These are phyloP conservation scores for Orthonyx spaldingii DNA, from an alignment of 2,113 vertebrate species.

Conservation along the genomic window DNA sequence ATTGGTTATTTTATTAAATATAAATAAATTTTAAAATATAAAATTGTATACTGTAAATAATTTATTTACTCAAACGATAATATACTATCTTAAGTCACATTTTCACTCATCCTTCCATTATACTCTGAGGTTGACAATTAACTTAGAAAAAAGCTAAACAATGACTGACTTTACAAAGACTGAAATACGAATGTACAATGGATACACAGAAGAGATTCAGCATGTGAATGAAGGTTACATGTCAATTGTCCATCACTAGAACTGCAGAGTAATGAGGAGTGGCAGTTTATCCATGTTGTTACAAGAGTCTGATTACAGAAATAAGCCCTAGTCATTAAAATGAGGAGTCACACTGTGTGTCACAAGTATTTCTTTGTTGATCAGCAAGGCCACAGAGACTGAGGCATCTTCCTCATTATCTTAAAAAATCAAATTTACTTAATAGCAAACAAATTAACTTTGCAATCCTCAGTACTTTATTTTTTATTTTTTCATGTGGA, in stretches of 20 bases:
- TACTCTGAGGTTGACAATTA: neutral
- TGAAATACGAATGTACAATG: neutral
- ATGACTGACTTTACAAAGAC: neutral
- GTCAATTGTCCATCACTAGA: neutral
- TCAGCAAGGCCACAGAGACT: neutral
- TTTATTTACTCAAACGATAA: neutral
- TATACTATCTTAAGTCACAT: neutral
- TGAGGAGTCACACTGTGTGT: neutral
- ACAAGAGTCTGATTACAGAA: neutral
- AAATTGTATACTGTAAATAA: neutral
- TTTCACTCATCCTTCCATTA: neutral
- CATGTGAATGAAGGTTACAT: neutral
- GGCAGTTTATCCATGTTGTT: neutral
- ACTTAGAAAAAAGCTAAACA: neutral
- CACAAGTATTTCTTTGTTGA: neutral
- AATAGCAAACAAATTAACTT: neutral
- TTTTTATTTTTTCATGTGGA: neutral
- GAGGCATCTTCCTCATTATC: neutral
- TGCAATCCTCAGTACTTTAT: neutral
- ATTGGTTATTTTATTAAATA: neutral
- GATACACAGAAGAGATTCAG: neutral
- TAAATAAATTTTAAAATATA: neutral
- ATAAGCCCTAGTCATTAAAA: neutral
- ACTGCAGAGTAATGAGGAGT: neutral
- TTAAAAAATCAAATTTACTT: neutral